Conservation (phyloP, 2,113 vertebrate species). For the Oreochromis niloticus region DNA sequence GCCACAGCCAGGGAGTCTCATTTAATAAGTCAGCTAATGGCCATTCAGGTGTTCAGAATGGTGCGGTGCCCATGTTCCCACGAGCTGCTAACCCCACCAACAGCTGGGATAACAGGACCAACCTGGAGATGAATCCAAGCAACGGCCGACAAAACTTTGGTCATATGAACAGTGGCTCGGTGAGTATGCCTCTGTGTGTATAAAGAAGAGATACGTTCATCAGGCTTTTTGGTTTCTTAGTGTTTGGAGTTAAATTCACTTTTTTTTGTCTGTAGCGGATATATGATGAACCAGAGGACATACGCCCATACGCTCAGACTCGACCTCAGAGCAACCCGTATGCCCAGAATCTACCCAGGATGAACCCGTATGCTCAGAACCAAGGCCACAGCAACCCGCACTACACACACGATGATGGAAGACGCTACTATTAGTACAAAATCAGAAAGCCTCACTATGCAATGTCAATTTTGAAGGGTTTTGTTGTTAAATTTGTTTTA, state of each 20-base stretch:
- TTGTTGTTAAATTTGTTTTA: background rate
- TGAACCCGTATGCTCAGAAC: slow-evolving; percentile 9
- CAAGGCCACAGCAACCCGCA: slow-evolving; percentile 38
- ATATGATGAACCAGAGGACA: background rate
- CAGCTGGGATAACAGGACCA: slow-evolving; percentile 37
- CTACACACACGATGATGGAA: slow-evolving; percentile 22
- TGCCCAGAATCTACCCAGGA: background rate
- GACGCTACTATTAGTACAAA: background rate
- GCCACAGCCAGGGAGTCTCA: background rate
- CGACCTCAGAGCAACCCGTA: slow-evolving; percentile 28
- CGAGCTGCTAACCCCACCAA: slow-evolving; percentile 24
- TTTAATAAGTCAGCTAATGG: background rate
- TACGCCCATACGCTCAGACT: background rate
- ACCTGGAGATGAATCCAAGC: slow-evolving; percentile 45
- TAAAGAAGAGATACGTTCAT: background rate
- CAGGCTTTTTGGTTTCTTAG: background rate
- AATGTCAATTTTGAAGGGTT: background rate
- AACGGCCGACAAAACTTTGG: slow-evolving; percentile 13
- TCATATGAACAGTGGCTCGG: background rate
- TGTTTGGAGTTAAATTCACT: too few species aligned
- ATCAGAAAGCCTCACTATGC: background rate
- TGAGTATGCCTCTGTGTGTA: background rate
- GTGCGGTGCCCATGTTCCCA: slow-evolving; percentile 54
- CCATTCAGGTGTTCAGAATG: background rate
- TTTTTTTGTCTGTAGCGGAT: background rate